Base-by-base conservation (phyloP, 2,113 vertebrate species). In the Electrona antarctica region DNA sequence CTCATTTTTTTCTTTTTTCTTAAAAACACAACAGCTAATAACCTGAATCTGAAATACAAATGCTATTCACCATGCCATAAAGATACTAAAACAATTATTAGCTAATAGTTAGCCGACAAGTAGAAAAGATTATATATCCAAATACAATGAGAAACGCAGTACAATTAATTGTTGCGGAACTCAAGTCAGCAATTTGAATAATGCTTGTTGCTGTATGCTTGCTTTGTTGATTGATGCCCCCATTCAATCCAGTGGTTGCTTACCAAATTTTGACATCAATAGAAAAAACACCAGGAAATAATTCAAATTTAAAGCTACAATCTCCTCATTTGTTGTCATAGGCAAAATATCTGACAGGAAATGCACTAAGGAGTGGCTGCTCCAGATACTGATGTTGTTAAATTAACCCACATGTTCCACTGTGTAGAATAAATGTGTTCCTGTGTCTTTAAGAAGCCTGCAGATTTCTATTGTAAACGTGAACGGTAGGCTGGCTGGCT, bases 121-220 rank as follows among this genome's bases (percentile, higher is more conserved):
- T 97, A 98, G 94, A 98, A 99, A 98, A 96, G 96, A 97, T 98
- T 97, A 99, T 97, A 98, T 98, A 98, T 96, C 97, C 95, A 99
- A 98, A 99, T 96, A 98, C 96, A 94, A 96, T 97, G 95, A 98
- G 97, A 95, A 97, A 96, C 93, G 96, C 96, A 96, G 95, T 96
- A 97, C 95, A 94, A 88, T 86, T 94, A 95, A 88, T 94, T 96
- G 94, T 98, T 95, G 96, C 96, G 93, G 93, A 98, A 98, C 95
- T 98, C 96, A 98, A 96, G 95, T 97, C 95, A 94, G 94, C 95
- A 96, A 96, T 97, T 96, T 92, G 95, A 96, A 92, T 91, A 41
- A 90, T 81, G 86, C 89, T 85, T 87, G 86, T 78, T 89, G 89
- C 88, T 89, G 45, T 67, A 28, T 54, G 64, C 41, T 45, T 7